phyloP scores from a whole-genome alignment of 1,140 invertebrate genomes.

The Bombus polaris region DNA sequence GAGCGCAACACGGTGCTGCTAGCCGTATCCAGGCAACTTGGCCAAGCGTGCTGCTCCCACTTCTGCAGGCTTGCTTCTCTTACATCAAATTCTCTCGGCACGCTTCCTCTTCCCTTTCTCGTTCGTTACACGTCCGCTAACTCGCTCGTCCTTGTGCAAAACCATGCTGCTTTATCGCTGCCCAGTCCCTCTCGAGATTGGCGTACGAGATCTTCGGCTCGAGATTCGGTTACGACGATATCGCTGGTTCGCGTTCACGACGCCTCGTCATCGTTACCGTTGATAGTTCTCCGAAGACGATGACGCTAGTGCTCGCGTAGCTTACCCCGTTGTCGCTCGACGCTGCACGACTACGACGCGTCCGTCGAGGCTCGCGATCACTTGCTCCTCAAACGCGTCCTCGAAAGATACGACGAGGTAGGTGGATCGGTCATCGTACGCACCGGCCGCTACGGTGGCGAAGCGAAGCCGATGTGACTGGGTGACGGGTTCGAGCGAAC shows the following conservation, averaged over 20 bases:
- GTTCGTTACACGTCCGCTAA: background rate
- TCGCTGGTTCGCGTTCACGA: background rate
- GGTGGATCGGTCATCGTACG: slow-evolving; percentile 26
- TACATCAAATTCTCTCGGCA: slow-evolving; percentile 35
- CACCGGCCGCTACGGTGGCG: slow-evolving; percentile 7
- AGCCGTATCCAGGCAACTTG: slow-evolving; percentile 66
- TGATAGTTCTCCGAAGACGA: background rate
- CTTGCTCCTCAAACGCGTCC: background rate
- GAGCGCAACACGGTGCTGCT: slow-evolving; percentile 68
- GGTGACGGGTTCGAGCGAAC: background rate
- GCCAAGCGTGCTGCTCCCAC: slow-evolving; percentile 64
- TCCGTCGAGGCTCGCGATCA: background rate
- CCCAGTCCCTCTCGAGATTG: background rate
- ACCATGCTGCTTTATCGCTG: slow-evolving; percentile 27
- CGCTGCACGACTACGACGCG: background rate
- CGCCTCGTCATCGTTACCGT: slow-evolving; percentile 21
- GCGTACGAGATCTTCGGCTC: background rate
- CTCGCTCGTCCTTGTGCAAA: slow-evolving; percentile 7
- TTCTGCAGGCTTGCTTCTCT: slow-evolving; percentile 29
- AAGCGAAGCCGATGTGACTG: slow-evolving; percentile 8
- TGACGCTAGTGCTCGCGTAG: background rate
- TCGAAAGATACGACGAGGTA: background rate
- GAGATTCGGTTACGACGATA: background rate
- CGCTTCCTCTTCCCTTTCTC: slow-evolving; percentile 24
- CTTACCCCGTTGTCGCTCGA: background rate